These are phyloP conservation scores for Cynopterus brachyotis DNA, from an alignment of 2,113 vertebrate genomes.

Conservation along the genomic window DNA sequence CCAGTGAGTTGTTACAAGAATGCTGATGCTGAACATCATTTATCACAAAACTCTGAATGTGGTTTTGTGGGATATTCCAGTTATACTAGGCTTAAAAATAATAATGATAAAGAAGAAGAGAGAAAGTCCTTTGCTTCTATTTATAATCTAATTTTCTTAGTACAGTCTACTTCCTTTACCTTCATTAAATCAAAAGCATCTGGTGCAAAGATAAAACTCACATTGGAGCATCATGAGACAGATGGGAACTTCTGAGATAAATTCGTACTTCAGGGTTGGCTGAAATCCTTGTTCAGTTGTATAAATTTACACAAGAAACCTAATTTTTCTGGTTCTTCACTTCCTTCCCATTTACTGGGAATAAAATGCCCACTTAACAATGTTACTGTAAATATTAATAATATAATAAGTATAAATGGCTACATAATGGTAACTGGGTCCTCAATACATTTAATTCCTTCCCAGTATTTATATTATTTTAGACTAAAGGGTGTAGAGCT, in stretches of 20 bases:
- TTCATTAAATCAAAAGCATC: conserved; percentile 1
- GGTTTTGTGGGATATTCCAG: not conserved
- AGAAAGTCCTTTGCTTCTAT: not conserved
- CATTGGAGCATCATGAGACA: not conserved
- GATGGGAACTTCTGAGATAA: not conserved
- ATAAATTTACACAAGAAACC: not conserved
- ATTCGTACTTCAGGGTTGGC: not conserved
- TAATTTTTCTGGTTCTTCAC: not conserved
- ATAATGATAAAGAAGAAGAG: not conserved
- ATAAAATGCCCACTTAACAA: not conserved
- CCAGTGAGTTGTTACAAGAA: not conserved
- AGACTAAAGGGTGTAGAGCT: not conserved
- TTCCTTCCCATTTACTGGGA: not conserved
- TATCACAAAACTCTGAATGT: not conserved
- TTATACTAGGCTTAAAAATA: not conserved
- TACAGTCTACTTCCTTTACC: not conserved
- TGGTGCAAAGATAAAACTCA: not conserved
- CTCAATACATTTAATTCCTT: not conserved
- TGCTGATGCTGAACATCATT: not conserved
- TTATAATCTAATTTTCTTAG: not conserved
- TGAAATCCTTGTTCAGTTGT: not conserved
- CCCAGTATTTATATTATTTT: not conserved
- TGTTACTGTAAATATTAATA: not conserved
- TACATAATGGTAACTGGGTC: not conserved
- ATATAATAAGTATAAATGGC: not conserved